Evolutionary conservation across 2,113 vertebrate species (phyloP), one percentile per base, ranked within the genome.

Genomic region (Hirundichthys speculiger): DNA sequence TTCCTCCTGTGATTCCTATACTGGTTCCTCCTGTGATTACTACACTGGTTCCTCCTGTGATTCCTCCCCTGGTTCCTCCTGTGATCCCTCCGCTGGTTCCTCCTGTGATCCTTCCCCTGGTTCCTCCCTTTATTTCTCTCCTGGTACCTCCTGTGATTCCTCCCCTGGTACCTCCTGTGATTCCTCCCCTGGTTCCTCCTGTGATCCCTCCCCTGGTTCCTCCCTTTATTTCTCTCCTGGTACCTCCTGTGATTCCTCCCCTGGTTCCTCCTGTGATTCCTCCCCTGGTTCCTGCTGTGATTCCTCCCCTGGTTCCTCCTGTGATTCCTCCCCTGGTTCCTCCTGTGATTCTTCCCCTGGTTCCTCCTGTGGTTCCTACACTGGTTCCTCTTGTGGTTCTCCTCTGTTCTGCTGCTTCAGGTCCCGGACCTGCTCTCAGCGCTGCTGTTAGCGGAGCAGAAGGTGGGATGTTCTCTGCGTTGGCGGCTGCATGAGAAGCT

Each of bases 401-500:
- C n/a, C n/a, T n/a, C n/a, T n/a, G n/a, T n/a, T n/a, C n/a, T n/a
- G n/a, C n/a, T n/a, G n/a, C n/a, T n/a, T n/a, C 64, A 88, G 82
- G 61, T 96, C 60, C 93, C 94, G 13, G 96, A 96, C 60, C 85
- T 98, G 88, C 92, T 98, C 83, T 90, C 96, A 1, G 95, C 94
- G 0, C 90, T 98, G 85, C 93, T 94, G 15, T 75, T 90, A 0
- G 96, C 95, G 0, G 96, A 98, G 69, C 95, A 96, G 86, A 94
- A 95, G 86, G 94, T 95, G 1, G 95, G 95, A 0, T 80, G 91
- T 72, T 98, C 96, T 39, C 91, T 98, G 49, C 97, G 96, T 43
- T 98, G 96, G 96, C 92, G 96, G 60, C 93, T 93, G 2, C 96
- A 98, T 0, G 95, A 98, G 86, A 97, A 96, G 77, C 85, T 98